A percentile compares a stretch with the other conserved stretches of the same genome.
Evolutionary conservation across 2,888 invertebrate species (phyloP).

Genomic region (Cartodere bifasciata): DNA sequence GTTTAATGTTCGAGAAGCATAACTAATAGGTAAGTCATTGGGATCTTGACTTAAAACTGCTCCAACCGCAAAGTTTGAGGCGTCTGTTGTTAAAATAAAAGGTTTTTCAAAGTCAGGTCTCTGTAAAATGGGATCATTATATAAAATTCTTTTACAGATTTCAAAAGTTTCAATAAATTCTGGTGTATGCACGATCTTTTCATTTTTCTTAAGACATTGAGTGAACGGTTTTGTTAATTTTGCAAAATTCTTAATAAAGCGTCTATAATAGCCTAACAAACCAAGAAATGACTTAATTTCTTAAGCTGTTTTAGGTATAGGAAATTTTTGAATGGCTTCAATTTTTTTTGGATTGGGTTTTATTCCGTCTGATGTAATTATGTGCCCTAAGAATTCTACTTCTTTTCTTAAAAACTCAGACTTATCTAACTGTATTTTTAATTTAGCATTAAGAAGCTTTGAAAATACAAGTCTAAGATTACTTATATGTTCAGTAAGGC

Average conservation of each 20-base stretch:
- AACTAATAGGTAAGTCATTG: constrained; percentile 15
- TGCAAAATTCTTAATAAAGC: constrained; percentile 11
- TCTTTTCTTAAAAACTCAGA: constrained; percentile 1
- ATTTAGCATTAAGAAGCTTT: constrained; percentile 11
- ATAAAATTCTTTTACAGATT: constrained; percentile 10
- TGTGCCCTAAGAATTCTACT: constrained; percentile 9
- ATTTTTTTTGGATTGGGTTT: constrained; percentile 10
- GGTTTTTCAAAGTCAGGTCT: constrained; percentile 16
- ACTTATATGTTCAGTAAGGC: constrained; percentile 13
- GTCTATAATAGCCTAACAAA: constrained; percentile 10
- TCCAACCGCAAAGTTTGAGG: constrained; percentile 18
- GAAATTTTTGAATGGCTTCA: constrained; percentile 9
- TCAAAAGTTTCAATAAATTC: constrained; percentile 8
- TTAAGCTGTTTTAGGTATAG: constrained; percentile 10
- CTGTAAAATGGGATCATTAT: constrained; percentile 13
- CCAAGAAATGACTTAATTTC: constrained; percentile 10
- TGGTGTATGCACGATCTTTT: constrained; percentile 4
- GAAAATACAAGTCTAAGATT: constrained; percentile 14
- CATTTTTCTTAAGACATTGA: constrained; percentile 11
- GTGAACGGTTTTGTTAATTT: constrained; percentile 14
- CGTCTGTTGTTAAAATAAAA: constrained; percentile 23
- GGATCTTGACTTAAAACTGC: constrained; percentile 19
- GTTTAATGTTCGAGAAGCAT: constrained; percentile 16
- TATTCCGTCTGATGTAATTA: constrained; percentile 7
- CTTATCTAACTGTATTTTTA: constrained; percentile 16